Conservation (phyloP, 2,113 vertebrate species). For the Prionailurus viverrinus region DNA sequence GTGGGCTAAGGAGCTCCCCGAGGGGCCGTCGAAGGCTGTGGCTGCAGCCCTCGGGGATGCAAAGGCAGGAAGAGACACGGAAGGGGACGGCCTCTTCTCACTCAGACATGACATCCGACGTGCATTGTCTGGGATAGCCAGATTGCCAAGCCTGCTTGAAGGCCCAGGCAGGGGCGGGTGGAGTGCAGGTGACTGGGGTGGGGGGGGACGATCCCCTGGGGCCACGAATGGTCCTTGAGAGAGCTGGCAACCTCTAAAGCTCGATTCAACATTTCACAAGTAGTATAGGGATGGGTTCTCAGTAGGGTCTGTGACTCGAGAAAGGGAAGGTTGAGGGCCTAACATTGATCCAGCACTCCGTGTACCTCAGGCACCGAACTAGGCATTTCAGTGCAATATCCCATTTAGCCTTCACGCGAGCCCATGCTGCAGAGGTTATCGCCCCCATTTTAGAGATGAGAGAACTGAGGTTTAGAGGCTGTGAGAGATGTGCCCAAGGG, state of each 20-base stretch:
- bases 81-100: rapidly evolving
- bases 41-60: rapidly evolving
- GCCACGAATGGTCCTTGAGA: not conserved
- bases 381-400: not conserved
- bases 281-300: not conserved
- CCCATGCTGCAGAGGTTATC: rapidly evolving
- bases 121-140: rapidly evolving
- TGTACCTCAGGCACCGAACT: rapidly evolving
- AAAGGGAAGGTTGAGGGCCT: not conserved
- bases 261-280: not conserved
- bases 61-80: not conserved
- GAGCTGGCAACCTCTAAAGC: not conserved
- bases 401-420: not conserved
- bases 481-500: not conserved
- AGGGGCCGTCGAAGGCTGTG: not conserved
- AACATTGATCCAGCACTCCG: not conserved
- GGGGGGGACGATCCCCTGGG: not conserved
- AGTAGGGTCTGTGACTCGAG: not conserved
- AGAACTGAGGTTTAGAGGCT: not conserved
- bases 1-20: not conserved
- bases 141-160: not conserved
- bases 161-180: not conserved
- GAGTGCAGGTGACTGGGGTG: not conserved
- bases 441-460: not conserved
- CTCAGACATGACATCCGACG: rapidly evolving